A percentile compares a stretch with the other conserved stretches of the same genome.
Evolutionary conservation across 1,140 invertebrate species (phyloP).

Genomic region (Drosophila kepulauana): DNA sequence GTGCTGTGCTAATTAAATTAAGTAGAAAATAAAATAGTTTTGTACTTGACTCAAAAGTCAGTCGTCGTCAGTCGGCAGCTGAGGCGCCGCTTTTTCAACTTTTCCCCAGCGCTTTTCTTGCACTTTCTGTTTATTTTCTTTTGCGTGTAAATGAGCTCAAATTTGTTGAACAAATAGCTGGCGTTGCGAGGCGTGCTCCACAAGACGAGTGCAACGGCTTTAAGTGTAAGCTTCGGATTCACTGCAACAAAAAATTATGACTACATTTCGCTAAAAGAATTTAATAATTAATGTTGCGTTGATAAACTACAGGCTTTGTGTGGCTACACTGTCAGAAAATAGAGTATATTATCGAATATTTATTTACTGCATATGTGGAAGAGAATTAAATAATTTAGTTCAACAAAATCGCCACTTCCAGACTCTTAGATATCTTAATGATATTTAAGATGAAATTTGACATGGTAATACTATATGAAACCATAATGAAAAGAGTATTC

Average conservation of each 20-base stretch:
- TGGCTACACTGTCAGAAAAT: not conserved
- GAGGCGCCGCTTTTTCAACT: constrained; percentile 29
- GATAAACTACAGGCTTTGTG: constrained; percentile 1
- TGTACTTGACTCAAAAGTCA: constrained; percentile 61
- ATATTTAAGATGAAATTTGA: too few relatives aligned
- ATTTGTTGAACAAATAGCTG: constrained; percentile 73
- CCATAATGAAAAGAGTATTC: too few relatives aligned
- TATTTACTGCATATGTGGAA: too few relatives aligned
- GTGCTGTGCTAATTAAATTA: constrained; percentile 79
- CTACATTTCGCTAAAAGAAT: not conserved
- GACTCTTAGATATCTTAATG: too few relatives aligned
- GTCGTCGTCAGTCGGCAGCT: constrained; percentile 5
- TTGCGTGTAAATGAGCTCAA: constrained; percentile 77
- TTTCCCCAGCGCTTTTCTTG: constrained; percentile 19
- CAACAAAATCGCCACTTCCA: too few relatives aligned
- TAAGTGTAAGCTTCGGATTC: not conserved
- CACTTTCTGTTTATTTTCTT: constrained; percentile 38
- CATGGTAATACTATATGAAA: too few relatives aligned
- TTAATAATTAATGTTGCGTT: constrained; percentile 4
- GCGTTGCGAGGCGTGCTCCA: constrained; percentile 18
- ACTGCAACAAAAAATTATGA: constrained; percentile 17
- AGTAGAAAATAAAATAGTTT: constrained; percentile 72
- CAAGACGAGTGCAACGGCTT: not conserved
- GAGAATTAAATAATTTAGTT: too few relatives aligned
- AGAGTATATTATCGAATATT: too few relatives aligned